These are phyloP conservation scores for Raja brachyura DNA, from an alignment of 2,113 vertebrate species.

Conservation along the genomic window DNA sequence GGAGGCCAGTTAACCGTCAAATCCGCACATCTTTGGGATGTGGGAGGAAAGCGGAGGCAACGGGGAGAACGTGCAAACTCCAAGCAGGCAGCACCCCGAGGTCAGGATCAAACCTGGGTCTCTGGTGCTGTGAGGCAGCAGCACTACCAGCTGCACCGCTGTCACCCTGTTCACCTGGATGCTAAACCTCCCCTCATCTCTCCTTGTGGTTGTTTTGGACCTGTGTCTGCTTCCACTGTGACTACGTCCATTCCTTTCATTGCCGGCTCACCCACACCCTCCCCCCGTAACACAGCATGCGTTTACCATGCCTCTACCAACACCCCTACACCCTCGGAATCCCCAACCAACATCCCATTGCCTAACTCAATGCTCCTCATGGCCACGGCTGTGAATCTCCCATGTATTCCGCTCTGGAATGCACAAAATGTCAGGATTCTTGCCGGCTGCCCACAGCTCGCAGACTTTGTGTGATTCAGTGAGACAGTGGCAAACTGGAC, in stretches of 20 bases:
- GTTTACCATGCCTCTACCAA: no score
- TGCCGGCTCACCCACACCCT: background rate
- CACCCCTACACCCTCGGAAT: background rate
- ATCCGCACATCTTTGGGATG: no score
- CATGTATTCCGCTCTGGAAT: background rate
- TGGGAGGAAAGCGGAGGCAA: no score
- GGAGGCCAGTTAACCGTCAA: no score
- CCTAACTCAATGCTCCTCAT: background rate
- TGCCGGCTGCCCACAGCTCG: background rate
- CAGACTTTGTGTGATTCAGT: conserved; percentile 15
- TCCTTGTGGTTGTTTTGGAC: background rate
- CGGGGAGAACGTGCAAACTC: no score
- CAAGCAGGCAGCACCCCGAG: no score
- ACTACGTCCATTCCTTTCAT: background rate
- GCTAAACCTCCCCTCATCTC: background rate
- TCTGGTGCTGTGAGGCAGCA: no score
- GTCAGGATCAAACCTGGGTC: no score
- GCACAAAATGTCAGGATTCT: background rate
- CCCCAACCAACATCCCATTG: background rate
- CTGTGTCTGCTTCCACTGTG: background rate
- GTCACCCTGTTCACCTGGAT: background rate
- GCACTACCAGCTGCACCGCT: no score
- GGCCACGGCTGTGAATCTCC: background rate
- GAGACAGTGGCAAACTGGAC: background rate
- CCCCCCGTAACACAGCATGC: background rate